Base-by-base conservation (phyloP, 2,888 invertebrate species). In the Patella caerulea region DNA sequence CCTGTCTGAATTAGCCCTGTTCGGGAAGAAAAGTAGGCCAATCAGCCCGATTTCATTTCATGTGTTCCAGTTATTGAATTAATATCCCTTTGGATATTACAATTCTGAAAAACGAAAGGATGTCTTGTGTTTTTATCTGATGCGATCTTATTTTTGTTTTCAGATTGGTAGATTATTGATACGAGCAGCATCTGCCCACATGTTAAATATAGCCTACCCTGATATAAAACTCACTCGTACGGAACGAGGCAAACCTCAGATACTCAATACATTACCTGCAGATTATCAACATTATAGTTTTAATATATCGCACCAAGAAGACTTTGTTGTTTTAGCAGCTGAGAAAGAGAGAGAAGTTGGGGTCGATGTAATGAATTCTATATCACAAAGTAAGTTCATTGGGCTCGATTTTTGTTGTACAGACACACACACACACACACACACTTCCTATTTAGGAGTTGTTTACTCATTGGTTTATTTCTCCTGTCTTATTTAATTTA, bases 291-390 rank as follows among this genome's bases (percentile, higher is more conserved):
- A 80, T 7, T 87, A 94, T 12, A 94, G 93, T 87, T 98, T 98
- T 90, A 98, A 98, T 93, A 94, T 98, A 1, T 97, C 98, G 0
- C 98, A 98, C 92, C 97, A 98, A 89, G 98, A 97, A 4, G 94
- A 95, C 83, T 96, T 94, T 91, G 95, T 95, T 7, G 96, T 98
- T 34, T 92, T 98, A 55, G 97, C 92, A 14, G 91, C 92, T 3
- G 90, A 92, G 72, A 71, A 77, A n/a, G 75, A 82, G 4, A 70
- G 75, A 12, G 82, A 84, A 19, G 88, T 93, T 74, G 93, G 93
- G 3, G 94, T 97, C 74, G 98, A 98, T 93, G 94, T 98, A 0
- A 98, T 98, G 97, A 96, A 96, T 92, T 93, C 96, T 76, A 96
- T 96, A 89, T 94, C 88, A 71, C 88, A 90, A 78, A 86, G 92